Evolutionary conservation across 1,140 invertebrate genomes (phyloP).

Genomic region (Cotesia typhae): DNA sequence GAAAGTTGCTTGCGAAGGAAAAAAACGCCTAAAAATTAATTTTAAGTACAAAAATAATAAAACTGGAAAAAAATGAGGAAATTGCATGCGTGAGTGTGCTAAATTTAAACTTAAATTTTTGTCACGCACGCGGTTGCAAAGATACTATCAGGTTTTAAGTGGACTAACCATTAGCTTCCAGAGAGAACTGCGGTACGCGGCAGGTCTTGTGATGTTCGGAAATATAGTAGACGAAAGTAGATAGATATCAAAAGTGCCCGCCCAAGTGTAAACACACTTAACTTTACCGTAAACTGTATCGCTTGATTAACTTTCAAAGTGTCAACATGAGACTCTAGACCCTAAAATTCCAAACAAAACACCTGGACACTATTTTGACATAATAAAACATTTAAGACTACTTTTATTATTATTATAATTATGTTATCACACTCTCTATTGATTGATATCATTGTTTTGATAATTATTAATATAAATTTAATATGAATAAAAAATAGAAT

Average conservation of each 20-base stretch:
- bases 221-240: constrained; percentile 4
- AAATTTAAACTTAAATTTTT: neutral
- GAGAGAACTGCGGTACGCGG: neutral
- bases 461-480: too few relatives aligned
- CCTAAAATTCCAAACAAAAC: neutral
- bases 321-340: neutral
- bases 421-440: too few relatives aligned
- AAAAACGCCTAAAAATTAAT: neutral
- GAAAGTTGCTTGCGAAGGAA: neutral
- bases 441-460: too few relatives aligned
- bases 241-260: constrained; percentile 16
- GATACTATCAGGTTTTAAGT: neutral
- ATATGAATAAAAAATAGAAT: too few relatives aligned
- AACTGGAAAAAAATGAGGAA: neutral
- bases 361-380: neutral
- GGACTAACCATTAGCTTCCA: neutral
- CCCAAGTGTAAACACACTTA: constrained; percentile 28
- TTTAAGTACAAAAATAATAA: neutral
- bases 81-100: neutral
- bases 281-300: neutral
- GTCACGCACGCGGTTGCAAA: neutral
- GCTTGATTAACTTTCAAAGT: constrained; percentile 30
- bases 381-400: neutral
- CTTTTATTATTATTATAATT: too few relatives aligned
- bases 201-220: neutral